Conservation (phyloP, 2,797 vertebrate genomes). For the Nothura maculosa region DNA sequence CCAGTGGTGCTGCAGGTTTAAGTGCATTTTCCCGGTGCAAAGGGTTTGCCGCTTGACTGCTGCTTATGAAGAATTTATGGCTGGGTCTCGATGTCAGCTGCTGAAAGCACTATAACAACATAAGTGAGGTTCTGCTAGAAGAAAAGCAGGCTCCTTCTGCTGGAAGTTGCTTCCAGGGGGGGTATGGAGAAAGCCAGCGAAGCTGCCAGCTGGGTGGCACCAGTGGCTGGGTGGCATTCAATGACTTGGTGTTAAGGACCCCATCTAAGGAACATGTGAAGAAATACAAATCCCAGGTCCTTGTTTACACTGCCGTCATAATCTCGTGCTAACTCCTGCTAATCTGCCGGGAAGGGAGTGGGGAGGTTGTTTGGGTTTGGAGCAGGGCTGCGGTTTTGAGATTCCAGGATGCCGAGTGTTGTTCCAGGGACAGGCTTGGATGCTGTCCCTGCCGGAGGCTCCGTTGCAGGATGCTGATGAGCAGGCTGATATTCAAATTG, state of each 20-base stretch:
- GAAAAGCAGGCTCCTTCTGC: neutral
- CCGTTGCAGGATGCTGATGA: neutral
- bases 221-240: neutral
- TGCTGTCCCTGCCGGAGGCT: conserved; percentile 12
- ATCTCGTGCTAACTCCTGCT: neutral
- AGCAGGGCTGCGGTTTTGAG: conserved; percentile 56
- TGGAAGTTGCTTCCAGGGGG: neutral
- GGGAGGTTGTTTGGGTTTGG: conserved; percentile 49
- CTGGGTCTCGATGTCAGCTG: neutral
- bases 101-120: neutral
- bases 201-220: neutral
- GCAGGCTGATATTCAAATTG: conserved; percentile 18
- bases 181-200: neutral
- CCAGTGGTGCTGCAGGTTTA: neutral
- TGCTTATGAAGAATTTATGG: neutral
- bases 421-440: conserved; percentile 27
- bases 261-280: neutral
- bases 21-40: neutral
- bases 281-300: neutral
- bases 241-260: neutral
- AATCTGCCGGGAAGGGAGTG: neutral
- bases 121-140: neutral
- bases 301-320: neutral
- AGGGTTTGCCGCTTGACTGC: neutral
- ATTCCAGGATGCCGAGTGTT: conserved; percentile 53